Percentiles rank a stretch among this genome's conserved stretches.
Evolutionary conservation across 2,888 invertebrate species (phyloP).

Genomic region (Tanypteryx hageni): DNA sequence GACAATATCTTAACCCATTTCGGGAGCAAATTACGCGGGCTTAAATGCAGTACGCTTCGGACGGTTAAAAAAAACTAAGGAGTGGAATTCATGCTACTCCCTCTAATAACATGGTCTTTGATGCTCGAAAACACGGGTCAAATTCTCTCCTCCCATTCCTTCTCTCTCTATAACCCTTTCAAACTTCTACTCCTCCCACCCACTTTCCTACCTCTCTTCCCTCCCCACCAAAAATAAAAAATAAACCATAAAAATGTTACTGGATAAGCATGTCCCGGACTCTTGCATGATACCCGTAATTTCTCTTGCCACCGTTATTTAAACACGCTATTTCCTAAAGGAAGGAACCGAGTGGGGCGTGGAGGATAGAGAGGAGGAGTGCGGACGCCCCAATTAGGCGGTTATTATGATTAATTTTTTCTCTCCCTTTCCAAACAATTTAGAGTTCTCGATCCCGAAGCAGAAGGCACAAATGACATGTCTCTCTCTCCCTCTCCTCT

Average conservation of each 20-base stretch:
- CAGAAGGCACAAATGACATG: slow-evolving; percentile 53
- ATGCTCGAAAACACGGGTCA: slow-evolving; percentile 58
- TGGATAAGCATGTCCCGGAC: slow-evolving; percentile 54
- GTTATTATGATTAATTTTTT: slow-evolving; percentile 59
- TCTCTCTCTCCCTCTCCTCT: background rate
- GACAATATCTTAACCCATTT: slow-evolving; percentile 27
- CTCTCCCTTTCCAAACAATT: slow-evolving; percentile 59
- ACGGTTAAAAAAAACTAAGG: slow-evolving; percentile 25
- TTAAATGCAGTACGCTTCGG: slow-evolving; percentile 31
- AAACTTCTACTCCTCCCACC: background rate
- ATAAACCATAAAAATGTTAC: slow-evolving; percentile 31
- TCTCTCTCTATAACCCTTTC: background rate
- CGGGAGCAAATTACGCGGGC: slow-evolving; percentile 25
- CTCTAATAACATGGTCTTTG: slow-evolving; percentile 64
- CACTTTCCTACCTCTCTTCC: background rate
- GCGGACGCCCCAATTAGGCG: slow-evolving; percentile 42
- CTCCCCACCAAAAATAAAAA: slow-evolving; percentile 16
- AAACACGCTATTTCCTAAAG: slow-evolving; percentile 61
- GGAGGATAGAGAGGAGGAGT: background rate
- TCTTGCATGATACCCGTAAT: slow-evolving; percentile 63
- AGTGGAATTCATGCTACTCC: slow-evolving; percentile 49
- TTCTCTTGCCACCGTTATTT: slow-evolving; percentile 57
- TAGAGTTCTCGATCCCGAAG: slow-evolving; percentile 54
- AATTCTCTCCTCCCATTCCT: slow-evolving; percentile 20
- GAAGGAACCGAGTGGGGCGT: slow-evolving; percentile 25